A percentile compares a stretch with the other conserved stretches of the same genome.
These are phyloP conservation scores for Heliothis peltigera DNA, from an alignment of 2,888 invertebrate genomes.

Conservation along the genomic window DNA sequence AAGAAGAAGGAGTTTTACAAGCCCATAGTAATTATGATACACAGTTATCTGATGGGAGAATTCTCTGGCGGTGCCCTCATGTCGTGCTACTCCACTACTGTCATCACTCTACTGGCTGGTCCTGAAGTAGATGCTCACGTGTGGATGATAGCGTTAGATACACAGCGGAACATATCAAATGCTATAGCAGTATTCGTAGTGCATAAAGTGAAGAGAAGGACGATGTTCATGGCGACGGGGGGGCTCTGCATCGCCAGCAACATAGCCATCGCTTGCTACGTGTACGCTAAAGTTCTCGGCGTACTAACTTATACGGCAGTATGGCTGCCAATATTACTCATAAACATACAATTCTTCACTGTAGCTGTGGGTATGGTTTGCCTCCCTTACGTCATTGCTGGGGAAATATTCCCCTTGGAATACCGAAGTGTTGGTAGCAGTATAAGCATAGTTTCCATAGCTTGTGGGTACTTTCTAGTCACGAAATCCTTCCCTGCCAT, in stretches of 20 bases:
- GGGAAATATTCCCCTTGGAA: constrained; percentile 91
- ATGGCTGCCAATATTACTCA: constrained; percentile 81
- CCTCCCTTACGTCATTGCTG: constrained; percentile 91
- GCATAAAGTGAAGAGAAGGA: constrained; percentile 88
- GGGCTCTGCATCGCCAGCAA: constrained; percentile 88
- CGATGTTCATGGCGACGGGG: constrained; percentile 89
- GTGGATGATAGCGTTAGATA: constrained; percentile 91
- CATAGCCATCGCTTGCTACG: constrained; percentile 81
- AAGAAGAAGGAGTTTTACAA: constrained; percentile 86
- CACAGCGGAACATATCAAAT: constrained; percentile 89
- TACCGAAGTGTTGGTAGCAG: constrained; percentile 90
- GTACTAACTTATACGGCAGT: constrained; percentile 67
- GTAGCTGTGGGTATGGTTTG: constrained; percentile 89
- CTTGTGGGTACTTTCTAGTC: constrained; percentile 88
- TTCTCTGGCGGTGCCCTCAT: constrained; percentile 91
- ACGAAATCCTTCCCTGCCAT: constrained; percentile 90
- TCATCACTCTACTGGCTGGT: constrained; percentile 88
- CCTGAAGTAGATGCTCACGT: constrained; percentile 89
- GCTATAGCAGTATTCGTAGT: constrained; percentile 89
- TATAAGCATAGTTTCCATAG: constrained; percentile 87
- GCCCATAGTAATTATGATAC: constrained; percentile 89
- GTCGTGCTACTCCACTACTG: constrained; percentile 90
- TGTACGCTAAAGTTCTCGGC: constrained; percentile 68
- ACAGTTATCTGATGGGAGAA: constrained; percentile 90
- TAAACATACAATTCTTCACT: constrained; percentile 87